Evolutionary conservation across 2,113 vertebrate species (phyloP).

Genomic region (Porphyrio hochstetteri): DNA sequence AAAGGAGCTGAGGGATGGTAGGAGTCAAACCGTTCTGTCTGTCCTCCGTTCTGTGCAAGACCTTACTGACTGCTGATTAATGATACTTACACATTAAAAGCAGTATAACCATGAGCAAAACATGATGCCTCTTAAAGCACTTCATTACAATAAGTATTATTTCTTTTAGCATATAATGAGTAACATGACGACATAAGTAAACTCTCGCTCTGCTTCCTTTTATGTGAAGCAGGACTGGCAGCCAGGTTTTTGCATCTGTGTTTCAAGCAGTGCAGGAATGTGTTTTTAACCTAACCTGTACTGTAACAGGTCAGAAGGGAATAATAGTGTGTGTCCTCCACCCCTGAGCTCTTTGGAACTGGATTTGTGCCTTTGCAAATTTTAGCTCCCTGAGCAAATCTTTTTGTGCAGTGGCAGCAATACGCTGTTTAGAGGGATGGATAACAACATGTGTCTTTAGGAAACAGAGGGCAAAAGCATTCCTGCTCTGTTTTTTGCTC

Average conservation of each 20-base stretch:
- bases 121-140: neutral
- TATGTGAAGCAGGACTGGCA: neutral
- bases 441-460: neutral
- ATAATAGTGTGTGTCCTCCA: neutral
- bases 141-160: neutral
- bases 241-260: neutral
- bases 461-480: neutral
- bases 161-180: neutral
- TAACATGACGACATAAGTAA: neutral
- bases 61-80: neutral
- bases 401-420: neutral
- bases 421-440: neutral
- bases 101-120: neutral
- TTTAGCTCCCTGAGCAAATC: neutral
- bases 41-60: neutral
- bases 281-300: neutral
- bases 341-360: neutral
- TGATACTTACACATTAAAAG: neutral
- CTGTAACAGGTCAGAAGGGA: neutral
- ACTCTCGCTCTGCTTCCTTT: neutral
- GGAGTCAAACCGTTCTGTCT: neutral
- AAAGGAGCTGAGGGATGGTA: neutral
- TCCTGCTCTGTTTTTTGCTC: neutral
- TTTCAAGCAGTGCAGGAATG: neutral
- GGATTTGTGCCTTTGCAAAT: neutral